Evolutionary conservation across 2,113 vertebrate species (phyloP), one percentile per base, ranked within the genome.

Genomic region (Callipepla californica): DNA sequence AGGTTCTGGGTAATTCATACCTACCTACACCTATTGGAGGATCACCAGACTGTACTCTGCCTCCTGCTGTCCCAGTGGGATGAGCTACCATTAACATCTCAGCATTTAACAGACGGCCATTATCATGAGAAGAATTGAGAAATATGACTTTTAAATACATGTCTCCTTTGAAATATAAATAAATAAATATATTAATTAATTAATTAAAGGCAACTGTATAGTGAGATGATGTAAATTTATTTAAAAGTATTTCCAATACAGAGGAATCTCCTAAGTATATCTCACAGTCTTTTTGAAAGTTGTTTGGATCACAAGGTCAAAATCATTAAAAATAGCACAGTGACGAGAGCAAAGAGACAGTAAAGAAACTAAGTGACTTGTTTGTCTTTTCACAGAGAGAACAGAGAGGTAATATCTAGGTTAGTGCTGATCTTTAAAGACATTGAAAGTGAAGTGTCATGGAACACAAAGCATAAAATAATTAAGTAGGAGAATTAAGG

Each of bases 381-480:
- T 93, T 93, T 92, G 74, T 53, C 42, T 93, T 93, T 93, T 53
- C 28, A 89, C 82, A 87, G 48, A 68, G n/a, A 8, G 30, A 82
- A 66, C 26, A 45, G 62, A 45, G 61, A 95, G 74, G 63, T 82
- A 92, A 92, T 87, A 55, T 59, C 78, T 85, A 87, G 69, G 42
- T 93, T 79, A 89, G 16, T 81, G 78, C 75, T 80, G 89, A 85
- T 93, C 78, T 94, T 90, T 82, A 89, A 81, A 89, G 67, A 95
- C 92, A 96, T 91, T 85, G 91, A 87, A 89, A 89, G 83, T 85
- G 94, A 93, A 95, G 28, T 2, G 0, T 36, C 82, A 48, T 91
- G 92, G 94, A 92, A 95, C 67, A 90, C 26, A 82, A 36, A 85
- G n/a, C 68, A 68, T 93, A 82, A 94, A 94, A 85, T 32, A 92